Evolutionary conservation across 2,113 vertebrate genomes (phyloP).

Genomic region (Vimba vimba): DNA sequence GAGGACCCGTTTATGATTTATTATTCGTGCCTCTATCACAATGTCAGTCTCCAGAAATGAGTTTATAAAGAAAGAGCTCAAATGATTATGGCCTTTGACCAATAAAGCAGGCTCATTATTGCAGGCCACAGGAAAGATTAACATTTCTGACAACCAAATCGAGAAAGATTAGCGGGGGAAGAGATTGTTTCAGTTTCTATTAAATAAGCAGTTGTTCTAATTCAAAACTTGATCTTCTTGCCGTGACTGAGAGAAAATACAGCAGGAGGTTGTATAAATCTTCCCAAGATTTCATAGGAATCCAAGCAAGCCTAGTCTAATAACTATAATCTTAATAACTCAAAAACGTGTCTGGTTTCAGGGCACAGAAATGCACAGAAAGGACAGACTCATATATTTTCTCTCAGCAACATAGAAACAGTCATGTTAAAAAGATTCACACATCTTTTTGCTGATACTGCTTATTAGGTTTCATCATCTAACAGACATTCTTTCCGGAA

Average conservation of each 20-base stretch:
- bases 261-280: conserved; percentile 55
- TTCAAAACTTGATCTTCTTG: conserved; percentile 67
- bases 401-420: neutral
- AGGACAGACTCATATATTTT: neutral
- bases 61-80: conserved; percentile 96
- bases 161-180: conserved; percentile 72
- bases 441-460: neutral
- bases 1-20: conserved; percentile 91
- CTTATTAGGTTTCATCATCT: conserved; percentile 20
- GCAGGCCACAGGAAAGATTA: conserved; percentile 88
- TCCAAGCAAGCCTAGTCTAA: neutral
- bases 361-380: neutral
- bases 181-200: conserved; percentile 68
- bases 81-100: conserved; percentile 96
- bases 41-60: conserved; percentile 91
- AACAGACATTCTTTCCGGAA: neutral
- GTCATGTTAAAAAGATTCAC: neutral
- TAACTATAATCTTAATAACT: conserved; percentile 7
- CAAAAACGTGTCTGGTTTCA: neutral
- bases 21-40: conserved; percentile 92
- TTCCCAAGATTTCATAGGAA: conserved; percentile 7
- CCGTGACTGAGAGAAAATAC: conserved; percentile 53
- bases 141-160: conserved; percentile 89
- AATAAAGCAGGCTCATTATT: conserved; percentile 90
- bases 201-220: conserved; percentile 65